Base-by-base conservation (phyloP, 2,113 vertebrate species). In the Syrrhaptes paradoxus region DNA sequence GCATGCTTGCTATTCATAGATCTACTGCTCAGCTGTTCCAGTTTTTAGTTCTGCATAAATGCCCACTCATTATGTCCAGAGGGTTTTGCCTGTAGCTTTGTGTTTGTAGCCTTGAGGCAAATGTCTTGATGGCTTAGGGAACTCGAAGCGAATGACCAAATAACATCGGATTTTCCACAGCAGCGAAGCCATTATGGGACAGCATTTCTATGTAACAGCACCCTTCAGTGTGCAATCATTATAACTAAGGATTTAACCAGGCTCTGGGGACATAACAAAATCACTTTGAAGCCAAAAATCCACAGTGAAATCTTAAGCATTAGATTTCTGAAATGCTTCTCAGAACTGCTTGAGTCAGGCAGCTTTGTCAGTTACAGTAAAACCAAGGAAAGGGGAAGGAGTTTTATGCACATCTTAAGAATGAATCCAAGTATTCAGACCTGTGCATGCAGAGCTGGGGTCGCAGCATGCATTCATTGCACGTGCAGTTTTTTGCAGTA, bases 31-130 rank as follows among this genome's bases (percentile, higher is more conserved):
- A 98, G 97, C 97, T 98, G 97, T 98, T 98, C 97, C 96, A 97
- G 96, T 97, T 98, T 97, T 97, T 98, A 98, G 97, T 98, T 98
- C 97, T 97, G 97, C 97, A 97, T 98, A 97, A 98, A 98, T 98
- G 97, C 97, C 97, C 97, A 97, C 97, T 98, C 96, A 95, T 97
- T 97, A 95, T 95, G 97, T 97, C 97, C 97, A 97, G 96, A 97
- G 97, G 97, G 97, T 97, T 97, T 97, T 97, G 96, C 97, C 97
- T 96, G 96, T 97, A 98, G 97, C 97, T 98, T 97, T 98, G 97
- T 97, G 96, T 97, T 96, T 93, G 90, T 96, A 97, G 97, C 97
- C 97, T 98, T 97, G 96, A 97, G 97, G 97, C 97, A 97, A 97
- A 98, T 98, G 97, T 98, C 97, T 97, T 96, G 97, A 97, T 97